phyloP scores from a whole-genome alignment of 2,113 vertebrate genomes.

The Mustela nigripes region DNA sequence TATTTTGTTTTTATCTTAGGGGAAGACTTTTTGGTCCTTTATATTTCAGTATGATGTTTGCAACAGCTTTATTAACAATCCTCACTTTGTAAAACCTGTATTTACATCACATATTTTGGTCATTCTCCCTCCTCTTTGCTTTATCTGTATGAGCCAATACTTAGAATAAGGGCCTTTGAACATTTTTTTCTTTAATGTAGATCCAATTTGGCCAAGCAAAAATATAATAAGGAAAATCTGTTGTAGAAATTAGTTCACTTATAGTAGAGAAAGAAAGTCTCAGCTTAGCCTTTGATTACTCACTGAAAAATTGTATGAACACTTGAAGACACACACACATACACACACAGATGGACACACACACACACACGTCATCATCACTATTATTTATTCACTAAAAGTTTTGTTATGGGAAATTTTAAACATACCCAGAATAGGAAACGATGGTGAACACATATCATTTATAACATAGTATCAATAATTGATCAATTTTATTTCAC shows the following conservation, averaged over 20 bases:
- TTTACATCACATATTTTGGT: background rate
- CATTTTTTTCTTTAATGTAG: background rate
- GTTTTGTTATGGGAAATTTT: background rate
- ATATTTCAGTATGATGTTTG: background rate
- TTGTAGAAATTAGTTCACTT: background rate
- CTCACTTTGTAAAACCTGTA: background rate
- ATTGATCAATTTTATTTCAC: background rate
- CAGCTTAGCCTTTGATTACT: background rate
- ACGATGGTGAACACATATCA: background rate
- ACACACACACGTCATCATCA: background rate
- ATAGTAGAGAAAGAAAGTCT: background rate
- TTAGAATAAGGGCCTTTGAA: background rate
- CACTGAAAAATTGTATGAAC: background rate
- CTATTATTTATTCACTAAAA: background rate
- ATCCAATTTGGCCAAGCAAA: background rate
- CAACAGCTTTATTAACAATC: background rate
- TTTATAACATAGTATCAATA: background rate
- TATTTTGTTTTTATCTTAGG: background rate
- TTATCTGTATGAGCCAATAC: background rate
- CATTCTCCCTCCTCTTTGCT: background rate
- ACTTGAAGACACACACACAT: background rate
- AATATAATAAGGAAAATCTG: background rate
- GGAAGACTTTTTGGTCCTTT: background rate
- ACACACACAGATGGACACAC: background rate
- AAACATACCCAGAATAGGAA: background rate